Evolutionary conservation across 2,113 vertebrate genomes (phyloP).

Genomic region (Proteles cristata): DNA sequence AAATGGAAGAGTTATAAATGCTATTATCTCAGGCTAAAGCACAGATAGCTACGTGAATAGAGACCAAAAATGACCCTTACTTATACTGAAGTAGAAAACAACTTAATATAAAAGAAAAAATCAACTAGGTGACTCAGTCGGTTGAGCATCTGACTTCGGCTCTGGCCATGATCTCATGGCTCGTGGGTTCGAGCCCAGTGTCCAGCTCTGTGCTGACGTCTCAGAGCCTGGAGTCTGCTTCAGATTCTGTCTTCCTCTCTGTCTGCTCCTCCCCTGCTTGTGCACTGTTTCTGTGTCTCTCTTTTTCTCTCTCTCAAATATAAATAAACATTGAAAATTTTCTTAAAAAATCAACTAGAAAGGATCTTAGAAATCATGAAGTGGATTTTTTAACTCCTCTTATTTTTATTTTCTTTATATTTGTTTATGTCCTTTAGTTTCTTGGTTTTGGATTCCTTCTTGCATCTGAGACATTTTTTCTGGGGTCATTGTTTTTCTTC

Average conservation of each 20-base stretch:
- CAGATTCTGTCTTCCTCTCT: too few species aligned
- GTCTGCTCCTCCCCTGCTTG: too few species aligned
- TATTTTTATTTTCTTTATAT: constrained; percentile 25
- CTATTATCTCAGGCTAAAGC: neutral
- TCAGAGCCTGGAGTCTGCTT: too few species aligned
- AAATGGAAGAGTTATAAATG: neutral
- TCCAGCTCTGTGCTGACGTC: too few species aligned
- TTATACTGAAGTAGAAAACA: neutral
- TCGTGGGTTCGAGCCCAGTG: too few species aligned
- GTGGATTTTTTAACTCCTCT: neutral
- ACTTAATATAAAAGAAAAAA: neutral
- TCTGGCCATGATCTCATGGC: too few species aligned
- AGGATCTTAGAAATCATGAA: neutral
- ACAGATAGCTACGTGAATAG: neutral
- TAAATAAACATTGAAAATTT: too few species aligned
- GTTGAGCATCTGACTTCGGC: too few species aligned
- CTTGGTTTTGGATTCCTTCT: neutral
- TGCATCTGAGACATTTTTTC: neutral
- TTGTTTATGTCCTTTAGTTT: neutral
- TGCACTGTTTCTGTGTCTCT: too few species aligned
- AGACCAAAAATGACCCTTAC: neutral
- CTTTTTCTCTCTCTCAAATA: too few species aligned
- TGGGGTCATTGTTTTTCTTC: neutral
- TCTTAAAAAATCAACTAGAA: neutral
- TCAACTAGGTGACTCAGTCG: neutral